These are phyloP conservation scores for Zeugodacus cucurbitae DNA, from an alignment of 1,140 invertebrate species.

Conservation along the genomic window DNA sequence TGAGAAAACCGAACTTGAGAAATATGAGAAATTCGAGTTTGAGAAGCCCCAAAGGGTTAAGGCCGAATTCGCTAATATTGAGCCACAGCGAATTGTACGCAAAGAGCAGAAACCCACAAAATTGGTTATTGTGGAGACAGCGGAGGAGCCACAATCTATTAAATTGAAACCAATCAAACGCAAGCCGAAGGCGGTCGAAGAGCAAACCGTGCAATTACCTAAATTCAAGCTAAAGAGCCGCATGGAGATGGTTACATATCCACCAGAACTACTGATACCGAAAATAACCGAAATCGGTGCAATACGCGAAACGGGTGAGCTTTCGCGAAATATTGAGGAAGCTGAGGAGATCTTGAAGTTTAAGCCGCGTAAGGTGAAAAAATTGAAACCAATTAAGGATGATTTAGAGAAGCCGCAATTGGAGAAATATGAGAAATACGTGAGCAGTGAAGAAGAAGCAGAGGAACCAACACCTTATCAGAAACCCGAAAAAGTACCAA, in stretches of 20 bases:
- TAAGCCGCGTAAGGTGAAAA: slow-evolving; percentile 58
- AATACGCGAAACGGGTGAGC: slow-evolving; percentile 55
- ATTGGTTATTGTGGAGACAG: slow-evolving; percentile 57
- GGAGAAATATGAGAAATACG: slow-evolving; percentile 62
- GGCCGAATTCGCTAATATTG: slow-evolving; percentile 56
- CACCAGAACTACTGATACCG: slow-evolving; percentile 51
- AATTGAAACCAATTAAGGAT: slow-evolving; percentile 59
- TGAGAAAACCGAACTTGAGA: slow-evolving; percentile 63
- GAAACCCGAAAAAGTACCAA: slow-evolving; percentile 62
- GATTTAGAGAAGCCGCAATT: slow-evolving; percentile 62
- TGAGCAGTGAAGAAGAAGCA: slow-evolving; percentile 60
- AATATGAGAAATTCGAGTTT: slow-evolving; percentile 61
- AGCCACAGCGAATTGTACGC: slow-evolving; percentile 60
- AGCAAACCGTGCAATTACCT: slow-evolving; percentile 52
- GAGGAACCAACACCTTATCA: slow-evolving; percentile 57
- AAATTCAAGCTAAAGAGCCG: slow-evolving; percentile 61
- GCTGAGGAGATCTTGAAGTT: slow-evolving; percentile 59
- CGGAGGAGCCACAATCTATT: slow-evolving; percentile 56
- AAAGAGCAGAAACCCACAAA: slow-evolving; percentile 63
- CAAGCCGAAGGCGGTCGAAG: slow-evolving; percentile 58
- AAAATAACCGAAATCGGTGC: slow-evolving; percentile 54
- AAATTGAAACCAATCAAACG: slow-evolving; percentile 61
- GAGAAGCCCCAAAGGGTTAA: slow-evolving; percentile 59
- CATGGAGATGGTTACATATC: slow-evolving; percentile 58
- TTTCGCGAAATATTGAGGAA: slow-evolving; percentile 63